Percentiles rank a stretch among this genome's conserved stretches.
These are phyloP conservation scores for Deilephila porcellus DNA, from an alignment of 2,888 invertebrate genomes.

Conservation along the genomic window DNA sequence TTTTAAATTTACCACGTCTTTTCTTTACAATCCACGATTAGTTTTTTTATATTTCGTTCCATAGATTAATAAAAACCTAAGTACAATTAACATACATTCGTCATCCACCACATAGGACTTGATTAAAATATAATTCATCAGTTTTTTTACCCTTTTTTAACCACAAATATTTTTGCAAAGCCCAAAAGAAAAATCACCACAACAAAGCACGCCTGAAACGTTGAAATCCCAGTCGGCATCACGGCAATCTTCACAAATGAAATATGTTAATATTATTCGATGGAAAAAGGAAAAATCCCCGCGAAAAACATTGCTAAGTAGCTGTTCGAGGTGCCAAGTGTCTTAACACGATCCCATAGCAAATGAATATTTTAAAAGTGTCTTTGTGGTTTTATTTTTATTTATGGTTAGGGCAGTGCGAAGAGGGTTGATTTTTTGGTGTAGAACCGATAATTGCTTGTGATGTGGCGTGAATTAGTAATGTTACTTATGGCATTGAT, in stretches of 20 bases:
- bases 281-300: conserved; percentile 36
- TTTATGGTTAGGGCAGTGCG: conserved; percentile 67
- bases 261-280: conserved; percentile 52
- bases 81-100: too few species aligned
- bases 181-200: background rate
- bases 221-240: conserved; percentile 7
- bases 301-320: conserved; percentile 38
- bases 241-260: conserved; percentile 38
- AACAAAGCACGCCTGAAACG: background rate
- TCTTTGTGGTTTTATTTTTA: conserved; percentile 73
- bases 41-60: too few species aligned
- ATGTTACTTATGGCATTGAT: too few species aligned
- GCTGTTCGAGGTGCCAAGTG: conserved; percentile 48
- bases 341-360: conserved; percentile 43
- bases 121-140: background rate
- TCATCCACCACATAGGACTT: too few species aligned
- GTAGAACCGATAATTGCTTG: conserved; percentile 9
- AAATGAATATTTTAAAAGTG: conserved; percentile 73
- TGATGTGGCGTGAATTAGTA: background rate
- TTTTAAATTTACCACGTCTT: too few species aligned
- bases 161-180: background rate
- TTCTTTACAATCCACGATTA: too few species aligned
- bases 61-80: too few species aligned
- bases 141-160: background rate
- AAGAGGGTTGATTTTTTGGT: conserved; percentile 40